Percentiles rank a stretch among this genome's conserved stretches.
These are phyloP conservation scores for Amphiduros pacificus DNA, from an alignment of 2,888 invertebrate species.

Conservation along the genomic window DNA sequence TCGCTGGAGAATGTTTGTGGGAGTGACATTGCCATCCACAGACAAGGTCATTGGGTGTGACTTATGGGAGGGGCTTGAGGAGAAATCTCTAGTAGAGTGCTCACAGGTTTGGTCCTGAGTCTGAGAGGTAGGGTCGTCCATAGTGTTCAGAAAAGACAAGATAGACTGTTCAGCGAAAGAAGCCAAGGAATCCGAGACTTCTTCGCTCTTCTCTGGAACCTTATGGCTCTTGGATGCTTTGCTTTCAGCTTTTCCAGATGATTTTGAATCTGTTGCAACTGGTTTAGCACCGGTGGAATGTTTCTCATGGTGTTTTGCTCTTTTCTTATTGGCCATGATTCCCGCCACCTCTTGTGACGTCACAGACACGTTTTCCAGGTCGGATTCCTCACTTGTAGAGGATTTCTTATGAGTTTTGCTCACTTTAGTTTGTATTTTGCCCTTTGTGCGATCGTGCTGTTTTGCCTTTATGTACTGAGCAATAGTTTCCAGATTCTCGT, in stretches of 20 bases:
- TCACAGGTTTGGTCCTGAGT: background rate
- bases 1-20: background rate
- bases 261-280: too few species aligned
- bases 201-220: background rate
- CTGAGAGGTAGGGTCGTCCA: background rate
- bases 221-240: background rate
- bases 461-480: too few species aligned
- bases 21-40: too few species aligned
- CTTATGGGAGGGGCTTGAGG: background rate
- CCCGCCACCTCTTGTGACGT: background rate
- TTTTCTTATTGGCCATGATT: background rate
- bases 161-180: background rate
- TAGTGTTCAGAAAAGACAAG: background rate
- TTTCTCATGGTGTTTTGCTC: background rate
- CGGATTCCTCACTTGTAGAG: background rate
- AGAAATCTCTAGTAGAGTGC: background rate
- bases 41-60: too few species aligned
- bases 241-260: too few species aligned
- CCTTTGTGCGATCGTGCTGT: too few species aligned
- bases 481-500: too few species aligned
- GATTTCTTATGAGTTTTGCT: too few species aligned
- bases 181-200: background rate
- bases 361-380: background rate
- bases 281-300: too few species aligned
- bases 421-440: too few species aligned